Evolutionary conservation across 2,113 vertebrate species (phyloP), one percentile per base, ranked within the genome.

Genomic region (Hydrochoerus hydrochaeris): DNA sequence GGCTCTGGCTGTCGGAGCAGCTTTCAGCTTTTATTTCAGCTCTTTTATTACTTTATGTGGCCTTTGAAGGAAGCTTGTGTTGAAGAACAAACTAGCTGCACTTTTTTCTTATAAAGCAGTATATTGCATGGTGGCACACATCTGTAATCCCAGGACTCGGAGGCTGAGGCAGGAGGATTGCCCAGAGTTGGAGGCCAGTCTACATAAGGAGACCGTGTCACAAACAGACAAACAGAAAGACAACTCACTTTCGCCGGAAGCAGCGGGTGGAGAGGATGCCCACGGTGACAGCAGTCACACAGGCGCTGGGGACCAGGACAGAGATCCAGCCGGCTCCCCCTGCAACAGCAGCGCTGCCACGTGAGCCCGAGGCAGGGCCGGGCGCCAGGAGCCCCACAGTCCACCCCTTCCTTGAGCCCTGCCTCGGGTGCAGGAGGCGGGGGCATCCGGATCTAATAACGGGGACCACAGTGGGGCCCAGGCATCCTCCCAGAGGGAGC

Each of bases 181-280:
- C 58, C 65, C 35, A 69, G 65, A 69, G 35, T n/a, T 69, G 35
- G 65, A 69, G 65, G 6, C 35, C 65, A n/a, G 35, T 7, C 35
- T 19, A 69, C 35, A 38, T 8, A 69, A 16, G 35, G 35, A 69
- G 17, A n/a, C 35, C 35, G 7, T 69, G 65, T 17, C 1, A 69
- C 67, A 69, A 69, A 69, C 67, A 69, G 32, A n/a, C 32, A n/a
- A 69, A n/a, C 67, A n/a, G n/a, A n/a, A n/a, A 38, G 35, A 16
- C n/a, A 90, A 98, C 98, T 99, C 96, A 99, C 99, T 0, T 97
- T 98, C 95, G 98, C 85, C 98, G 98, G 0, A 69, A 96, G 0
- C 84, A 95, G 26, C 90, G 94, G 16, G 91, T 0, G 0, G 95
- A 98, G 5, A 98, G 98, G 17, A 97, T 0, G 0, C 97, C 98